Evolutionary conservation across 2,888 invertebrate genomes (phyloP).

Genomic region (Zygaena filipendulae): DNA sequence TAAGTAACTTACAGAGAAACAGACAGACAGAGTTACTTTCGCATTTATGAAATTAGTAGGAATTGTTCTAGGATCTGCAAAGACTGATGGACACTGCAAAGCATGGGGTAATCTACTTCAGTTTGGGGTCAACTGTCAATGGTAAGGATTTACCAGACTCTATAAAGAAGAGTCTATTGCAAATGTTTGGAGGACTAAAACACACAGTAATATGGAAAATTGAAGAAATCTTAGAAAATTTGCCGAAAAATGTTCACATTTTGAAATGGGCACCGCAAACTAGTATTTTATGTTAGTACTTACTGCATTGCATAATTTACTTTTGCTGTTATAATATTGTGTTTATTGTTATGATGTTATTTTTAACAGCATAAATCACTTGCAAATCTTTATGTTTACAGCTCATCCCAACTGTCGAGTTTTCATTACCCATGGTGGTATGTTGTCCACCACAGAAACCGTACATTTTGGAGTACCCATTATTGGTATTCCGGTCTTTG

Average conservation of each 20-base stretch:
- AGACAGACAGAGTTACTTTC: too few species aligned
- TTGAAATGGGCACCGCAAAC: constrained; percentile 45
- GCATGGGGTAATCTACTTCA: constrained; percentile 55
- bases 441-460: constrained; percentile 36
- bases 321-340: not conserved
- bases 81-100: constrained; percentile 35
- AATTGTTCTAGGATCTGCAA: constrained; percentile 34
- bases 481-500: constrained; percentile 40
- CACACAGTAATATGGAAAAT: constrained; percentile 54
- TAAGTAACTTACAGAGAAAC: too few species aligned
- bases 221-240: constrained; percentile 11
- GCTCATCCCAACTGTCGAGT: constrained; percentile 41
- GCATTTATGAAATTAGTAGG: too few species aligned
- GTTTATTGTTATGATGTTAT: too few species aligned
- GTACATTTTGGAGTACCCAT: constrained; percentile 36
- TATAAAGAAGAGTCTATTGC: constrained; percentile 28
- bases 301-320: too few species aligned
- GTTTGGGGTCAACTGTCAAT: constrained; percentile 45
- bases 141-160: constrained; percentile 33
- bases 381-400: constrained; percentile 22
- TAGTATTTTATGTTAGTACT: constrained; percentile 36
- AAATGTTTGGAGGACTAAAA: constrained; percentile 37
- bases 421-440: constrained; percentile 49
- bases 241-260: constrained; percentile 36
- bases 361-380: not conserved